phyloP scores from a whole-genome alignment of 1,140 invertebrate genomes.

The Babylonia areolata region DNA sequence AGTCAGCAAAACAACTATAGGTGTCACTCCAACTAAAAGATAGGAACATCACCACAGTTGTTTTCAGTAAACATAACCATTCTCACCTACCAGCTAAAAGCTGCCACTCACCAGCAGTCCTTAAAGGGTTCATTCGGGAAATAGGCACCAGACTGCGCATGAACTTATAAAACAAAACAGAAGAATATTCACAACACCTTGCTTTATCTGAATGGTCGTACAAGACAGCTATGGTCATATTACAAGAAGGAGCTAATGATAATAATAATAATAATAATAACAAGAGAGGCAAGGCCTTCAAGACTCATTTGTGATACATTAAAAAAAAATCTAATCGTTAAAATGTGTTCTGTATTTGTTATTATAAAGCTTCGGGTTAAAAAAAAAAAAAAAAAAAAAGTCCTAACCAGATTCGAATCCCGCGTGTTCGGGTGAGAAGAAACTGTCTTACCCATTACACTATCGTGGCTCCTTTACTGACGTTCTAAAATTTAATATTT shows the following conservation, averaged over 20 bases:
- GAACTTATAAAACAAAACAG: neutral
- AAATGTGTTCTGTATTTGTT: no score
- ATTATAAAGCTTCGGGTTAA: no score
- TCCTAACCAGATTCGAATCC: no score
- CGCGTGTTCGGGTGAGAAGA: no score
- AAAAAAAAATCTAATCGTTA: no score
- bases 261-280: neutral
- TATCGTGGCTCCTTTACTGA: no score
- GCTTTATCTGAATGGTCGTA: neutral
- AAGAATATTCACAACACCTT: neutral
- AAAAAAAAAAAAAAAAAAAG: no score
- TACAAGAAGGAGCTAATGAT: neutral
- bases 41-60: neutral
- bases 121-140: neutral
- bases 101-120: neutral
- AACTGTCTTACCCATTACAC: no score
- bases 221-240: neutral
- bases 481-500: no score
- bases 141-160: neutral
- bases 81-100: neutral
- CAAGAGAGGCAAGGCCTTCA: neutral
- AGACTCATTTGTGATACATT: no score
- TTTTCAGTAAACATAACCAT: neutral
- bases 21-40: neutral
- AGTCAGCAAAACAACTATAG: neutral